Evolutionary conservation across 23 tunicate species (phyloP), one percentile per base, ranked within the genome.

Genomic region (Botrylloides violaceus): DNA sequence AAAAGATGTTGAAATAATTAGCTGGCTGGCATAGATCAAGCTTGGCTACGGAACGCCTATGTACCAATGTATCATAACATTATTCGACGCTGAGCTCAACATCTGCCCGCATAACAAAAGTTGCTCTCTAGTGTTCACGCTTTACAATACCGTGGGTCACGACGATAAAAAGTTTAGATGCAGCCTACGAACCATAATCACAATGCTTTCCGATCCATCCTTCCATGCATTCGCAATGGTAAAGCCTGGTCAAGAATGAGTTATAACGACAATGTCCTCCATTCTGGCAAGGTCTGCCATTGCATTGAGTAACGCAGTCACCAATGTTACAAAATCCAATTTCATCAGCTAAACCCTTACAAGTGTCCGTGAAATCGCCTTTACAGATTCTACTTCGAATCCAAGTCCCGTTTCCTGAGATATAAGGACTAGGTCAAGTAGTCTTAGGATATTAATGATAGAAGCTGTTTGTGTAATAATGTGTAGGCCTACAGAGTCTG

Each of bases 181-280:
- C n/a, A n/a, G n/a, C n/a, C n/a, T n/a, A n/a, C 92, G 50, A 26
- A 84, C 92, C 49, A 58, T 72, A 74, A 49, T 84, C 84, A 68
- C 92, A 84, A 58, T 78, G 83, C 39, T 65, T 84, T 65, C 92
- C 92, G 35, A 84, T 84, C 92, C 92, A 84, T 49, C 84, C 92
- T 23, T 61, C 66, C 19, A 75, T 24, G 56, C 92, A 84, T 12
- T 56, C 38, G 61, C 92, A 84, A 68, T 78, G 79, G 68, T 84
- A 84, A 38, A 72, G 60, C 27, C 92, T 39, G 4, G 83, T 33
- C 22, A 84, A 53, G 32, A 71, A 66, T 15, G 21, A 24, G 70
- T 72, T 78, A 0, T 59, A 58, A 22, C 92, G 58, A 73, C 92
- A 84, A 29, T 28, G 34, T 29, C 92, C 92, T 18, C 76, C 76